Evolutionary conservation across 92 coral and sea anemone genomes (phyloP), one percentile per base, ranked within the genome.

Genomic region (Hydrozoanthus gracilis): DNA sequence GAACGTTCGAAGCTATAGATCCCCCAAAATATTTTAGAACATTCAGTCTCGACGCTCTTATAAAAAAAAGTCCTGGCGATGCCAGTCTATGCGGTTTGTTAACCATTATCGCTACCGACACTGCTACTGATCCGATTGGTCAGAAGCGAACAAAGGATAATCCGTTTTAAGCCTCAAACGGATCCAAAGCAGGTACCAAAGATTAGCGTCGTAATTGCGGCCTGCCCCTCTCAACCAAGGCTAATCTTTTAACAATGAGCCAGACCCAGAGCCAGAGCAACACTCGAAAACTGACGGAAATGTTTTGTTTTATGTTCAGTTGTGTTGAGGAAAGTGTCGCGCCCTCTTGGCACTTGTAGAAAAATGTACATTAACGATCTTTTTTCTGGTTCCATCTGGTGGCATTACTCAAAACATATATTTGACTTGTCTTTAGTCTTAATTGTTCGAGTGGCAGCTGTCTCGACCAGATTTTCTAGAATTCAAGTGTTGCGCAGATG

Each of bases 361-460:
- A 44, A 27, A 11, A 3, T 14, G 9, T 51, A 5, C 27, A 52
- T 20, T 8, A 52, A 12, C 54, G 13, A 35, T 76, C 46, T n/a
- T 51, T 50, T 48, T 10, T 52, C 55, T 76, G 65, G 82, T 76
- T 8, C 46, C 44, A 51, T 51, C 47, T 75, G 79, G 27, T 75
- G 11, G 79, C 64, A 15, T 51, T 51, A n/a, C 39, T 27, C 45
- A 75, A 75, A 75, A 17, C 64, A 11, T 7, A 16, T 20, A 15
- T 27, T n/a, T 73, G 60, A 15, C 35, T 6, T 10, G 17, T 51
- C 11, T 58, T 45, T 61, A 78, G 83, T 44, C 55, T 44, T n/a
- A n/a, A n/a, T n/a, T 51, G 61, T 48, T 10, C 51, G 58, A 64
- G 45, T 80, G 85, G 66, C 73, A 65, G 45, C 85, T 80, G 56